A percentile compares a stretch with the other conserved stretches of the same genome.
Evolutionary conservation across 1,140 invertebrate genomes (phyloP).

Genomic region (Holcopasites calliopsidis): DNA sequence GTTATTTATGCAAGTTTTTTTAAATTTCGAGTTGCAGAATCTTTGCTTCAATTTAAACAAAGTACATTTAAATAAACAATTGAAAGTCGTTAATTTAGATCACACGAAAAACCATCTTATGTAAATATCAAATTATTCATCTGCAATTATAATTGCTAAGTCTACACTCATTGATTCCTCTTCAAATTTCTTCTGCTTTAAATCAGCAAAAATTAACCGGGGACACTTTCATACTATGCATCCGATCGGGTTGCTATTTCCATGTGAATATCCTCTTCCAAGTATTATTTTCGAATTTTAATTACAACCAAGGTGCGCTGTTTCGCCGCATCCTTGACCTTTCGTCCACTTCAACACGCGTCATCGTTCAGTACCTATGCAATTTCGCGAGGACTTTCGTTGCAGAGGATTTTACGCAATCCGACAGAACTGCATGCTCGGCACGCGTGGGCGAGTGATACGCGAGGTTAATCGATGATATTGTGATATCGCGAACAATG

Average conservation of each 20-base stretch:
- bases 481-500: background rate
- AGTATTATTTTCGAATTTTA: slow-evolving; percentile 4
- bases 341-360: slow-evolving; percentile 21
- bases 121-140: too few species aligned
- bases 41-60: too few species aligned
- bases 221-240: too few species aligned
- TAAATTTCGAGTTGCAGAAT: too few species aligned
- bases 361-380: background rate
- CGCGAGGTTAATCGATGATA: slow-evolving; percentile 19
- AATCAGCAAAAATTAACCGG: background rate
- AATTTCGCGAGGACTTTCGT: slow-evolving; percentile 39
- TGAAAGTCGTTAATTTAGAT: too few species aligned
- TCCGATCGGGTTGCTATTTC: too few species aligned
- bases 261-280: background rate
- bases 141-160: too few species aligned
- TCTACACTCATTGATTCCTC: too few species aligned
- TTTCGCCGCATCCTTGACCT: slow-evolving; percentile 53
- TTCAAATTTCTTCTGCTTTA: too few species aligned
- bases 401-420: slow-evolving; percentile 37
- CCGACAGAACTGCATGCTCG: background rate
- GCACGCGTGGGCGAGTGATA: background rate
- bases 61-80: too few species aligned
- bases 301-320: slow-evolving; percentile 32
- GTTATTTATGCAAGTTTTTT: too few species aligned
- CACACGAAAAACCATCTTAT: too few species aligned